Evolutionary conservation across 2,113 vertebrate species (phyloP), one percentile per base, ranked within the genome.

Genomic region (Euleptes europaea): DNA sequence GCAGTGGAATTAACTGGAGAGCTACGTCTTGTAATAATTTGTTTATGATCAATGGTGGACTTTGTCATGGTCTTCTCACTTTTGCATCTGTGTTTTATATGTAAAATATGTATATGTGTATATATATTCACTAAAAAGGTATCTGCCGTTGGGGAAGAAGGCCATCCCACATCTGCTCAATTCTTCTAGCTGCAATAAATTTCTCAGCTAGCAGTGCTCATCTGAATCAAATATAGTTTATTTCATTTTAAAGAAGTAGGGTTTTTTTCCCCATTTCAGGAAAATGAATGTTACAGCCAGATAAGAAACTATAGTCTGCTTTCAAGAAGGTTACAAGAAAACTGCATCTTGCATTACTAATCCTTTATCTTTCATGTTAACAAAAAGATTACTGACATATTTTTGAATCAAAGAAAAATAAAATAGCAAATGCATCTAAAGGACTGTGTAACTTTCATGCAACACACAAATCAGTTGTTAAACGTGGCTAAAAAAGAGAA

Each of bases 281-380:
- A 96, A 97, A 97, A 96, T 96, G 96, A 97, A 97, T 97, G 96
- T 97, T 97, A 94, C 89, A 95, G 92, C 86, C 95, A 96, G 96
- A 97, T 97, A 97, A 97, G 96, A 96, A 97, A 97, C 96, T 96
- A 96, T 96, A 96, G 96, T 93, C 95, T 95, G 96, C 96, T 97
- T 97, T 97, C 96, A 96, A 96, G 95, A 95, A 97, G 95, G 96
- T 96, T 96, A 97, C 95, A 96, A 96, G 95, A 96, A 97, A 97
- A 96, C 96, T 95, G 96, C 96, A 96, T 96, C 96, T 97, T 97
- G 96, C 95, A 97, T 97, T 97, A 96, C 96, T 97, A 97, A 97
- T 97, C 96, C 96, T 97, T 97, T 97, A 97, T 97, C 96, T 97
- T 94, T 95, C 95, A 94, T 97, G 96, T 96, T 97, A 97, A 97